Evolutionary conservation across 2,113 vertebrate species (phyloP).

Genomic region (Limnothrissa miodon): DNA sequence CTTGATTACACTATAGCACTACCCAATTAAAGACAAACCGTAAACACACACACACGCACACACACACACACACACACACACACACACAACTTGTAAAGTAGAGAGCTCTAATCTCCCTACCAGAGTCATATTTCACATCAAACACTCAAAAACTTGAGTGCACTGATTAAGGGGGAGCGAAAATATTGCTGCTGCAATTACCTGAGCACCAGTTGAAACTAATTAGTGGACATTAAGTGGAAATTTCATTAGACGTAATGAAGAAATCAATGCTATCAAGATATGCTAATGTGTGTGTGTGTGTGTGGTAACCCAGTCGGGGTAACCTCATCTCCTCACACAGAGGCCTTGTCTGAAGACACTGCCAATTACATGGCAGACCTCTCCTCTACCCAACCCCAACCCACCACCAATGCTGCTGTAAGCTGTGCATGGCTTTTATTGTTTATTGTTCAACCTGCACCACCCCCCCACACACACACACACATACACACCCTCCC

Average conservation of each 20-base stretch:
- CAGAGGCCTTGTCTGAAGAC: slow-evolving; percentile 46
- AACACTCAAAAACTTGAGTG: slow-evolving; percentile 50
- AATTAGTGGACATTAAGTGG: slow-evolving; percentile 76
- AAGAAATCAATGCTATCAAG: slow-evolving; percentile 76
- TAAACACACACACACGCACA: neutral
- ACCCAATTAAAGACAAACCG: neutral
- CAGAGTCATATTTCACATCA: slow-evolving; percentile 50
- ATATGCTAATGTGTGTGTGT: slow-evolving; percentile 71
- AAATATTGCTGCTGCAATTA: slow-evolving; percentile 64
- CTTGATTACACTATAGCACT: neutral
- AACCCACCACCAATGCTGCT: slow-evolving; percentile 46
- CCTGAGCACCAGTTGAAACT: slow-evolving; percentile 66
- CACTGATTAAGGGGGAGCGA: slow-evolving; percentile 52
- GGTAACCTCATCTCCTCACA: slow-evolving; percentile 66
- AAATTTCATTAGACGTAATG: slow-evolving; percentile 74
- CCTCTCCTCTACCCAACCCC: slow-evolving; percentile 21
- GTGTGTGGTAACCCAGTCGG: slow-evolving; percentile 51
- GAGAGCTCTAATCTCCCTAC: slow-evolving; percentile 11
- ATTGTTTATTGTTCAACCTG: slow-evolving; percentile 54
- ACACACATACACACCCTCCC: no score
- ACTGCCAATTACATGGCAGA: slow-evolving; percentile 57
- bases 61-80: neutral
- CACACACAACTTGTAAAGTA: neutral
- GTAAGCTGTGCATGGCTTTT: slow-evolving; percentile 50
- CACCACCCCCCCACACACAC: no score